Evolutionary conservation across 2,113 vertebrate species (phyloP).

Genomic region (Bombycilla garrulus): DNA sequence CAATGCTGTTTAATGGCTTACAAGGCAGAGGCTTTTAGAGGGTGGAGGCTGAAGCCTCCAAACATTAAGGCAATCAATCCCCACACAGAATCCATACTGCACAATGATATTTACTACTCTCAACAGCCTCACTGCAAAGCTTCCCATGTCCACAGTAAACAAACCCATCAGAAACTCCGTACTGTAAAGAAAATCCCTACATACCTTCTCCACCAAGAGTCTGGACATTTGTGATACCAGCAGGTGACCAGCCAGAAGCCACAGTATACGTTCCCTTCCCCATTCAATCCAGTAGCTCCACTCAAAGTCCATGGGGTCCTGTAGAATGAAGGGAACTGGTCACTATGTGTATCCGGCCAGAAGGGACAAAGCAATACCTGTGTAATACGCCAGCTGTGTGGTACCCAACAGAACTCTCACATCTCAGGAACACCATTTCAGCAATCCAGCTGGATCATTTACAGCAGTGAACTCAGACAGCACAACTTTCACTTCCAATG

Average conservation of each 20-base stretch:
- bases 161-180: background rate
- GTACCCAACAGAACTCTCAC: background rate
- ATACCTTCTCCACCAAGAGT: slow-evolving; percentile 80
- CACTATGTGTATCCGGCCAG: background rate
- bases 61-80: background rate
- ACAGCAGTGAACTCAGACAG: background rate
- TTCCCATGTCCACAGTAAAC: background rate
- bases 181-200: background rate
- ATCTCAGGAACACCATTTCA: background rate
- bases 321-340: slow-evolving; percentile 6
- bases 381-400: background rate
- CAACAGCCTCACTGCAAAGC: background rate
- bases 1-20: background rate
- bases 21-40: background rate
- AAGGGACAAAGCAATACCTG: background rate
- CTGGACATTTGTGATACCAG: slow-evolving; percentile 78
- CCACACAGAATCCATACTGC: background rate
- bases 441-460: background rate
- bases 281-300: slow-evolving; percentile 96
- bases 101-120: background rate
- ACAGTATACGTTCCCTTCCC: slow-evolving; percentile 81
- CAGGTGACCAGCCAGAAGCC: slow-evolving; percentile 85
- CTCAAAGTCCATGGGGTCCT: slow-evolving; percentile 93
- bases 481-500: background rate
- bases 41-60: background rate